Base-by-base conservation (phyloP, 2,888 invertebrate species). In the Gymnosoma rotundatum region DNA sequence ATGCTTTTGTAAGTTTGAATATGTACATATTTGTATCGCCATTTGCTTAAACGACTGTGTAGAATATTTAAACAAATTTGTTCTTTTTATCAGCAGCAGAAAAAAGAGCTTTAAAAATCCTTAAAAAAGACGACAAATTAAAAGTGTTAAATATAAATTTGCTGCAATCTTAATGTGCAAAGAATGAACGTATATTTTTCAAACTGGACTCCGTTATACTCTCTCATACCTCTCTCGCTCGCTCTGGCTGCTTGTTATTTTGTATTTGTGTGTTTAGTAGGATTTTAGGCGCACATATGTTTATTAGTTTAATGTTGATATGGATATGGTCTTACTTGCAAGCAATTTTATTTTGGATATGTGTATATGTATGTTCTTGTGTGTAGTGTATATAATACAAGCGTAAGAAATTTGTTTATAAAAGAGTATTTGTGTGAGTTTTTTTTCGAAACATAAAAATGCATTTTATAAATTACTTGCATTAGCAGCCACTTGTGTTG, bases 401-500 rank as follows among this genome's bases (percentile, higher is more conserved):
- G 48, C 32, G 9, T 48, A 70, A 14, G 9, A 32, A 70, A 60
- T 21, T 48, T 45, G 20, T 61, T 36, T 16, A 36, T 67, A 56
- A 74, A 18, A 61, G 36, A 60, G 14, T 36, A 20, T 54, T 6
- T 18, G 81, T 85, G 72, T 66, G 73, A 78, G 64, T 83, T 63
- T 86, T 63, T 86, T 25, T 38, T 66, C 25, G 48, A 67, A 83
- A 72, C 75, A 75, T 80, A 73, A 79, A 80, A 83, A 79, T 89
- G 88, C 90, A 81, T 82, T 70, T 88, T 89, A 89, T 89, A 90
- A 90, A 90, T 89, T 90, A 89, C 90, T 89, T 90, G 90, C 90
- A 90, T 89, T 90, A 90, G 90, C 89, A 89, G 89, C 88, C 90
- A 89, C 90, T 90, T 89, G 88, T 89, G 89, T 86, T 85, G 87